Base-by-base conservation (phyloP, 1,140 invertebrate species). In the Philotrypesis tridentata region DNA sequence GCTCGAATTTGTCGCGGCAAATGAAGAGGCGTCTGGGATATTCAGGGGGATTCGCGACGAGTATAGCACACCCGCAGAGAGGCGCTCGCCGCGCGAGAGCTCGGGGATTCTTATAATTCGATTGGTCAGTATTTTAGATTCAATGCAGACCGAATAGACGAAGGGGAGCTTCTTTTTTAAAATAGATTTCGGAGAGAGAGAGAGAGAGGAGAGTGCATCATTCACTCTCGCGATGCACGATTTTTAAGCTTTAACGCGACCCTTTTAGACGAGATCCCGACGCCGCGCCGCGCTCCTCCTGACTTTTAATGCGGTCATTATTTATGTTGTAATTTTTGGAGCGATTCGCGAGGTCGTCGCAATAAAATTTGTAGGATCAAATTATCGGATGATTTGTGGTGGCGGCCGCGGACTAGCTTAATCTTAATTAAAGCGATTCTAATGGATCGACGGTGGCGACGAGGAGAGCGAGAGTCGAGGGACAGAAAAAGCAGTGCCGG, bases 111-210 rank as follows among this genome's bases (percentile, higher is more conserved):
- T 74, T 21, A 21, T 72, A 80, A 72, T 80, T 25, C 14, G 55
- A 80, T 80, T 72, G 55, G 40, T 73, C 55, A 72, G 74, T 73
- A 73, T 80, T 79, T 61, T 72, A 17, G 61, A 67, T 77, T 67
- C 73, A 61, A 29, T 29, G n/a, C n/a, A 29, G 12, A 77, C 25
- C 3, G 9, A 78, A 55, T 9, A 55, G 25, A 68, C 29, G 31
- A 65, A 65, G 61, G 61, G 61, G 27, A 23, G 27, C 25, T 29
- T 25, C 31, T 40, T 71, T 40, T 71, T 71, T 9, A 23, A 43
- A 71, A 71, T 68, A 68, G 67, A 68, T 31, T 68, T 68, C 7
- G 1, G 17, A 17, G 5, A 55, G 48, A n/a, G n/a, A n/a, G n/a
- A n/a, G n/a, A n/a, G 48, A 17, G 17, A 6, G 21, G 4, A 5